phyloP scores from a whole-genome alignment of 2,797 vertebrate species.

The Furcifer pardalis region DNA sequence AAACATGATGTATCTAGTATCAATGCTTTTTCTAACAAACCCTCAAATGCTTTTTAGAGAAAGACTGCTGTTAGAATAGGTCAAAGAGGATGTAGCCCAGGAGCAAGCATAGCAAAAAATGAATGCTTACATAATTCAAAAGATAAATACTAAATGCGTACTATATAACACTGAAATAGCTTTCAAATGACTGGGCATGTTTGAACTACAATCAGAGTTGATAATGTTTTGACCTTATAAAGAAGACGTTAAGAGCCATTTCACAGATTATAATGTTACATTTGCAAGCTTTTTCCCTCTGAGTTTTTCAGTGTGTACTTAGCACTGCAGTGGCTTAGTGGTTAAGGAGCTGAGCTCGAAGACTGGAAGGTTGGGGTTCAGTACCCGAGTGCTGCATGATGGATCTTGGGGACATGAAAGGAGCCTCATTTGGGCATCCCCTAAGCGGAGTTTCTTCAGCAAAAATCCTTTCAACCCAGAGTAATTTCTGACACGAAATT shows the following conservation, averaged over 20 bases:
- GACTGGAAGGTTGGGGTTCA: too few species aligned
- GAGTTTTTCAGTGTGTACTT: neutral
- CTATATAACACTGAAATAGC: neutral
- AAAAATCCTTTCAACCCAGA: too few species aligned
- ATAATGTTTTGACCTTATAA: neutral
- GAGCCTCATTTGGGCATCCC: too few species aligned
- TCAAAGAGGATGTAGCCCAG: neutral
- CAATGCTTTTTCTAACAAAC: neutral
- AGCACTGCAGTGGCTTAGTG: too few species aligned
- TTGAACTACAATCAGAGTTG: neutral
- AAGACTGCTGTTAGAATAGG: neutral
- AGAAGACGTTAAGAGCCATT: neutral
- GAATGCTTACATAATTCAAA: slow-evolving; percentile 14
- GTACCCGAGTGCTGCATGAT: too few species aligned
- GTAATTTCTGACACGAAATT: too few species aligned
- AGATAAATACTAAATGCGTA: too few species aligned
- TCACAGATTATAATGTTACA: neutral
- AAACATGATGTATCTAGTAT: neutral
- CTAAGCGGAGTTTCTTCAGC: too few species aligned
- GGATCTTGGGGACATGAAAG: too few species aligned
- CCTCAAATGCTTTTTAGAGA: neutral
- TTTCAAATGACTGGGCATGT: neutral
- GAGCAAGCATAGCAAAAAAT: neutral
- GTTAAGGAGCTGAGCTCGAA: too few species aligned
- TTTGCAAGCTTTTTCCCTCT: neutral